Evolutionary conservation across 1,140 invertebrate genomes (phyloP).

Genomic region (Panagrolaimus sp.): DNA sequence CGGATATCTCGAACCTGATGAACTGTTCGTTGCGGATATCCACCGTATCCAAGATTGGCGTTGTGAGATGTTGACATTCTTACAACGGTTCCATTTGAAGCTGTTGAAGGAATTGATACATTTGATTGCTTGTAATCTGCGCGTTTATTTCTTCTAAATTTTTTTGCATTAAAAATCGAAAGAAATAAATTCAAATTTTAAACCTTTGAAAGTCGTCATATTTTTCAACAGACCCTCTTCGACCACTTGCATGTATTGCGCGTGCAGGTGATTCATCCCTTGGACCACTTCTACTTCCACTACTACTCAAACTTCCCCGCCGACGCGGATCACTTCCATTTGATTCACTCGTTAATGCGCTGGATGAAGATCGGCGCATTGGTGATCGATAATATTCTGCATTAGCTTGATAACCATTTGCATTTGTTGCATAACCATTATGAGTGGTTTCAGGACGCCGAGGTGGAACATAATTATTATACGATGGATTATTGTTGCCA

Average conservation of each 20-base stretch:
- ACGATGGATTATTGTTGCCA: neutral
- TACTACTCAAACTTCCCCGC: constrained; percentile 8
- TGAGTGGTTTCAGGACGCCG: constrained; percentile 8
- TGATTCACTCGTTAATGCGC: neutral
- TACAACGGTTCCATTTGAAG: neutral
- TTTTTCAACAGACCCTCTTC: neutral
- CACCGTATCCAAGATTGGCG: neutral
- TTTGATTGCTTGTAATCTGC: constrained; percentile 3
- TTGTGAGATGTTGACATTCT: neutral
- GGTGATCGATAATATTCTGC: neutral
- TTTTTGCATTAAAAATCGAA: neutral
- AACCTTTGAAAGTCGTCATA: neutral
- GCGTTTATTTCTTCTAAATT: constrained; percentile 8
- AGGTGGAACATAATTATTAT: constrained; percentile 9
- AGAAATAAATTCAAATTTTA: no score
- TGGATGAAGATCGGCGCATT: constrained; percentile 2
- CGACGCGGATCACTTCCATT: neutral
- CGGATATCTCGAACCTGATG: constrained; percentile 1
- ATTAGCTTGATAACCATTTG: neutral
- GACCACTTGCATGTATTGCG: neutral
- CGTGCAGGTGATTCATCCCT: neutral
- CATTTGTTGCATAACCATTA: constrained; percentile 1
- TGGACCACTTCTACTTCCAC: neutral
- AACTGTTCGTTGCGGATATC: constrained; percentile 17
- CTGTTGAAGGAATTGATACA: constrained; percentile 8